These are phyloP conservation scores for Dioctria linearis DNA, from an alignment of 2,888 invertebrate genomes.

Conservation along the genomic window DNA sequence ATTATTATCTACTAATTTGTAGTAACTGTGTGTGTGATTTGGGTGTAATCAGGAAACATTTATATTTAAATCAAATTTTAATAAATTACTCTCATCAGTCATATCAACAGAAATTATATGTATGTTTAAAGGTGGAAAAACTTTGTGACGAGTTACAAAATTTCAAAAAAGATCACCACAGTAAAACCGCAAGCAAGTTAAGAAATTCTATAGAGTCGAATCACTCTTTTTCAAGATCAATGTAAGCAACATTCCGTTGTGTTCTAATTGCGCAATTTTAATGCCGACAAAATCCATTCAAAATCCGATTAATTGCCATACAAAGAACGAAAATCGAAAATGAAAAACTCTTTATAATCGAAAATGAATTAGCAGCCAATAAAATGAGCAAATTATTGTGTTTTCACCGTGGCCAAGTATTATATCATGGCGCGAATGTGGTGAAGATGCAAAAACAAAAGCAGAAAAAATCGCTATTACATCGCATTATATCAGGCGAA, in stretches of 20 bases:
- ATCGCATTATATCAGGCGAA: neutral
- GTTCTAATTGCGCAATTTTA: too few species aligned
- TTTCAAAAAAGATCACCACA: too few species aligned
- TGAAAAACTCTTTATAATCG: conserved; percentile 26
- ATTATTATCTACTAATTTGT: too few species aligned
- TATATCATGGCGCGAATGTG: conserved; percentile 32
- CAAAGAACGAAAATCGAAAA: conserved; percentile 41
- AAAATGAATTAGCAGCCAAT: conserved; percentile 35
- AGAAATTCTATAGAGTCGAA: neutral
- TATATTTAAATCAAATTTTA: too few species aligned
- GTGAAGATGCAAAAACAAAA: conserved; percentile 5
- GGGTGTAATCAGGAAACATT: too few species aligned
- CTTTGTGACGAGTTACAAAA: too few species aligned
- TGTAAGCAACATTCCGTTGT: neutral
- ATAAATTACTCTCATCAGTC: too few species aligned
- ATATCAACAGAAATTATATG: too few species aligned
- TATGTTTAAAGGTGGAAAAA: too few species aligned
- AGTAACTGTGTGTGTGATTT: too few species aligned
- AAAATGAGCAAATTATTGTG: conserved; percentile 23
- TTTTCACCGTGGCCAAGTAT: conserved; percentile 12
- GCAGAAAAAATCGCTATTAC: conserved; percentile 3
- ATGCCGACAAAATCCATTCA: neutral
- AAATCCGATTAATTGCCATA: neutral
- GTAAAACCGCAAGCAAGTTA: too few species aligned
- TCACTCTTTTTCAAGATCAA: neutral